Base-by-base conservation (phyloP, 2,797 vertebrate species). In the Ciconia nigra region DNA sequence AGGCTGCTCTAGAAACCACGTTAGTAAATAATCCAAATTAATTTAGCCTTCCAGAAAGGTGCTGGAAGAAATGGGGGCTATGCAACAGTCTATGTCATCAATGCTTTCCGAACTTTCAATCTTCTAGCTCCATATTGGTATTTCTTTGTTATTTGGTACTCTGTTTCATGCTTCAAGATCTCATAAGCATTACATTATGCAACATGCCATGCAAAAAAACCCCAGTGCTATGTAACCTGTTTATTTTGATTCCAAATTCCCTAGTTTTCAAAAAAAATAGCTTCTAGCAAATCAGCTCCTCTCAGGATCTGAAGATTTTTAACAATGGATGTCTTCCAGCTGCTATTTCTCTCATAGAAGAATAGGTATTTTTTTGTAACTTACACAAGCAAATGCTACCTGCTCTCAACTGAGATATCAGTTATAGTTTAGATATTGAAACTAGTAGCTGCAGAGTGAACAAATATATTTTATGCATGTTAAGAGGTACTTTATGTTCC, bases 211-310 rank as follows among this genome's bases (percentile, higher is more conserved):
- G 2, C 20, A 93, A 74, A 90, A 72, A 65, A 11, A 0, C 10
- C 10, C 10, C 10, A 85, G 2, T n/a, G 44, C 25, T 59, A 35
- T 51, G 29, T 62, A 87, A 41, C n/a, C 73, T 47, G 25, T 65
- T 94, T 90, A 82, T 94, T 94, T 94, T 95, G 22, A 90, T 82
- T 90, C 35, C 28, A 80, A 79, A 96, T 84, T 90, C 92, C n/a
- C 42, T 29, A 46, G 44, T 72, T 93, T 96, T 82, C 77, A 84
- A 72, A 90, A 89, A 86, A 73, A 82, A 89, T 29, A 49, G 31
- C 72, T 93, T 74, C 61, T 83, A 90, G 62, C 29, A 93, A 94
- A 87, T 66, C 66, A 87, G 15, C 3, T 93, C 15, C 55, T 88
- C 72, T 84, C 63, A 92, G 51, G 9, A 89, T 83, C 63, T 87